Conservation (phyloP, 1,140 invertebrate species). For the Tetraneura akinire region DNA sequence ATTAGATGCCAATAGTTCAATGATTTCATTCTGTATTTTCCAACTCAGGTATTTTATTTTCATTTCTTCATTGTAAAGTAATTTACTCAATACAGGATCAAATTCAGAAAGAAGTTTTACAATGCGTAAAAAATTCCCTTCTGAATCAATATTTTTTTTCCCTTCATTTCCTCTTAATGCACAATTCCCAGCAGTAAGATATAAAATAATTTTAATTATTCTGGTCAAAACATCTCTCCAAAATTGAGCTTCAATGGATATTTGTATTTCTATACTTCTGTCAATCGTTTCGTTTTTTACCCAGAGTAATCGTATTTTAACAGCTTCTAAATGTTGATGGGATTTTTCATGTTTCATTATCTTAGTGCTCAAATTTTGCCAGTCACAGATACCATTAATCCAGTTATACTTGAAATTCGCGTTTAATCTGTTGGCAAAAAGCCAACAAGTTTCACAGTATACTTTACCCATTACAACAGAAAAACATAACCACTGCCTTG, state of each 20-base stretch:
- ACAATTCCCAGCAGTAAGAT: background rate
- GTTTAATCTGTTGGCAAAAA: background rate
- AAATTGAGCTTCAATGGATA: constrained; percentile 10
- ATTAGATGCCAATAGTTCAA: too few species aligned
- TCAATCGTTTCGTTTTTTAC: constrained; percentile 1
- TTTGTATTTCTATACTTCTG: constrained; percentile 7
- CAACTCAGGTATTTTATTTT: too few species aligned
- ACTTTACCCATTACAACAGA: background rate
- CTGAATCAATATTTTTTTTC: constrained; percentile 1
- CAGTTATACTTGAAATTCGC: background rate
- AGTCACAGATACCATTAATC: background rate
- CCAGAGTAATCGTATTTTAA: constrained; percentile 1
- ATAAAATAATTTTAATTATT: constrained; percentile 32
- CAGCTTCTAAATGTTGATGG: constrained; percentile 18
- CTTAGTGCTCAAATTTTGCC: background rate
- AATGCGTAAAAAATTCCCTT: constrained; percentile 22
- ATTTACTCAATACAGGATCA: constrained; percentile 14
- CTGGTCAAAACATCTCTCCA: constrained; percentile 23
- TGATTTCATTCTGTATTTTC: too few species aligned
- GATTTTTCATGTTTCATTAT: constrained; percentile 13
- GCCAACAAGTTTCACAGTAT: constrained; percentile 24
- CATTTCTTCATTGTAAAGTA: too few species aligned
- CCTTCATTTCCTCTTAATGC: constrained; percentile 25
- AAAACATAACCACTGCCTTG: constrained; percentile 6
- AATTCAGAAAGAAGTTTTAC: constrained; percentile 15